Evolutionary conservation across 2,797 vertebrate genomes (phyloP), one percentile per base, ranked within the genome.

Genomic region (Lithobates sylvaticus): DNA sequence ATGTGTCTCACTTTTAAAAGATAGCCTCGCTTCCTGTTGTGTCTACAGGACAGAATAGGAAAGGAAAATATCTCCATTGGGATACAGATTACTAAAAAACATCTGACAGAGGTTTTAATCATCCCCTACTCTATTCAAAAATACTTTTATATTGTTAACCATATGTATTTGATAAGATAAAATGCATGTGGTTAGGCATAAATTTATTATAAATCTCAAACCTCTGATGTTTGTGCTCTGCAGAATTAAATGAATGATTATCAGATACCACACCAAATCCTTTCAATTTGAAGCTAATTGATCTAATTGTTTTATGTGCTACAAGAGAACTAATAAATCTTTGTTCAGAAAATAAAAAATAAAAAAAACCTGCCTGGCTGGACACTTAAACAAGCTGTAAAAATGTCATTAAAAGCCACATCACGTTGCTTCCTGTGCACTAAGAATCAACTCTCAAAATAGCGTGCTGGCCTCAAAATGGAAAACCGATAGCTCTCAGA

Each of bases 381-480:
- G 21, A 73, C 29, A 61, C 32, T 71, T 58, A 78, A 84, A 44
- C 67, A 84, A 84, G 75, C 44, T 84, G 64, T 84, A 84, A 77
- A 84, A 76, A 34, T 73, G 69, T 58, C 76, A 90, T 12, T 61
- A 27, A 61, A 73, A 64, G 16, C 68, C 34, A 34, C 54, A 44
- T 16, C 70, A 86, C 89, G 89, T 91, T 89, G 88, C 54, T 83
- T 89, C 87, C 89, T 89, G 90, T 89, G 89, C 50, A 72, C 82
- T 71, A 81, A 84, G 90, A 89, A 91, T 93, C 94, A 94, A 94
- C 95, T 95, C 94, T 93, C 92, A 93, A 88, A 89, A 90, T 93
- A 94, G 92, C 91, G 92, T 94, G 91, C 93, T 92, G 91, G 88
- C 91, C 91, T 89, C 79, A 78, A 90, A 89, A 42, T 90, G 89